Percentiles rank a stretch among this genome's conserved stretches.
These are phyloP conservation scores for Alexandromys fortis DNA, from an alignment of 2,113 vertebrate genomes.

Conservation along the genomic window DNA sequence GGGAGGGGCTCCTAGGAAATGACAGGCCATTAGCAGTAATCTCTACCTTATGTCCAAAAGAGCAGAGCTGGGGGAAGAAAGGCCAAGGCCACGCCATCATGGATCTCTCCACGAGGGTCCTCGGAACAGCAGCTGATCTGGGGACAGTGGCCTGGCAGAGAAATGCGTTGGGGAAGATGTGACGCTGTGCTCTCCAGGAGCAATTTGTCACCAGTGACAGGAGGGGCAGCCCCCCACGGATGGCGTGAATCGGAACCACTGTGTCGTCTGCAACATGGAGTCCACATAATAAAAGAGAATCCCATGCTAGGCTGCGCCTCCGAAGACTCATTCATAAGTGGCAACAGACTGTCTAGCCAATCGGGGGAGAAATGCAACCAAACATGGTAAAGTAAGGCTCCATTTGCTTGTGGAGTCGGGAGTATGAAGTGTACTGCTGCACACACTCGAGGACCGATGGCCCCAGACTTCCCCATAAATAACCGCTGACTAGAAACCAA, in stretches of 20 bases:
- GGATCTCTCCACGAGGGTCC: conserved; percentile 45
- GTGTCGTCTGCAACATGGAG: conserved; percentile 50
- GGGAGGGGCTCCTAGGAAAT: conserved; percentile 81
- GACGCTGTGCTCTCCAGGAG: background rate
- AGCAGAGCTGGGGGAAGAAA: conserved; percentile 52
- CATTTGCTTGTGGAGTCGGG: conserved; percentile 62
- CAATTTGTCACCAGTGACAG: conserved; percentile 12
- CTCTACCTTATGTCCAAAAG: conserved; percentile 85
- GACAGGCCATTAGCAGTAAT: conserved; percentile 85
- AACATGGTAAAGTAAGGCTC: conserved; percentile 57
- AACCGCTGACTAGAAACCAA: conserved; percentile 77
- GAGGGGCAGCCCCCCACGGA: background rate
- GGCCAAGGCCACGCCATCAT: conserved; percentile 49
- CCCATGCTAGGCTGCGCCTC: conserved; percentile 66
- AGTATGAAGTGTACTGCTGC: conserved; percentile 56
- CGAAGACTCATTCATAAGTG: conserved; percentile 74
- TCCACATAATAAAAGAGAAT: conserved; percentile 68
- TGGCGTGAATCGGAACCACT: conserved; percentile 59
- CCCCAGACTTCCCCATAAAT: conserved; percentile 70
- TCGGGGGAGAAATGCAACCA: conserved; percentile 16
- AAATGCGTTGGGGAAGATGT: background rate
- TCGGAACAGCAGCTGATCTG: background rate
- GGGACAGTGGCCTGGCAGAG: background rate
- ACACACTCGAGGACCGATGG: conserved; percentile 71
- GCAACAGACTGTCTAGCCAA: conserved; percentile 77